Evolutionary conservation across 2,113 vertebrate genomes (phyloP), one percentile per base, ranked within the genome.

Genomic region (Ornithorhynchus anatinus): DNA sequence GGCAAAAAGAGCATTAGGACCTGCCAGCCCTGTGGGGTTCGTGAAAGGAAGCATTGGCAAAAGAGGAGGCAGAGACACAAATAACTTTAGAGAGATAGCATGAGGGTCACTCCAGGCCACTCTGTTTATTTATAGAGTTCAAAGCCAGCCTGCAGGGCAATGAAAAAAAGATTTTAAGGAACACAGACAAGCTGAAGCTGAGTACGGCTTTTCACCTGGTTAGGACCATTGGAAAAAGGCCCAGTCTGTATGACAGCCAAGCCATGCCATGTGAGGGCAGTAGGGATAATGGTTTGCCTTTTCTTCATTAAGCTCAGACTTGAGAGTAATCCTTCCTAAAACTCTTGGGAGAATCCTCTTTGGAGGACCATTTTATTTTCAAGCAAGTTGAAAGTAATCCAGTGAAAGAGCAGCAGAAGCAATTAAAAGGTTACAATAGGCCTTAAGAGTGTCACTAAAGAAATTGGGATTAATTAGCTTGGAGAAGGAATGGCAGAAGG

Each of bases 151-250:
- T 85, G 69, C 77, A 75, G 79, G 52, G 63, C 67, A 65, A 33
- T 61, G 60, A 54, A 63, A 81, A 85, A 77, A 85, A 67, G 52
- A 59, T 69, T 75, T 87, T 77, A 85, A 79, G 66, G 57, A n/a
- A 59, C 48, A 48, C 47, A 45, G 62, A 64, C 20, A 37, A 57
- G 43, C 56, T 68, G 64, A 48, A 68, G 53, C 63, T 32, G 27
- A 37, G 15, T 40, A 64, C 59, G 16, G 61, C 74, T 62, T 66
- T 74, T 75, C 54, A 84, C 73, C 78, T 80, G 73, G 59, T 70
- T 57, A 40, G 37, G 67, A n/a, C 39, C 22, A 51, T 54, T 75
- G 67, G 51, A 65, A 40, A 59, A 58, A 67, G 56, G 72, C 70
- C 67, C 60, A 56, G 58, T 36, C 1, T 1, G 52, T 15, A 63